phyloP scores from a whole-genome alignment of 2,888 invertebrate genomes.

The Himalopsyche anomala region DNA sequence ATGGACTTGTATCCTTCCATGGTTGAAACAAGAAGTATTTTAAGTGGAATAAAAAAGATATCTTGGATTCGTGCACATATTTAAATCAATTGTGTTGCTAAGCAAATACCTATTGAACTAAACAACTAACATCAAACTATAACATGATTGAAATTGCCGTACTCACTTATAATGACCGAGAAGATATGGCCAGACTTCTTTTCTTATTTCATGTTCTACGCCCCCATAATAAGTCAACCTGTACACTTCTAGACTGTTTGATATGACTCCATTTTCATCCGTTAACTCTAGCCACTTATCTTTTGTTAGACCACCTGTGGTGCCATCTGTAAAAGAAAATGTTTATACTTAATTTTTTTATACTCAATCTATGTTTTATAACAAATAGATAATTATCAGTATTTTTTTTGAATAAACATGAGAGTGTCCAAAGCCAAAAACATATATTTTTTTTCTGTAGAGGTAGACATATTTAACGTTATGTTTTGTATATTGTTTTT shows the following conservation, averaged over 20 bases:
- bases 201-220: constrained; percentile 85
- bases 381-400: not conserved
- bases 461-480: not conserved
- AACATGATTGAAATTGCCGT: not conserved
- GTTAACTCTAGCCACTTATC: constrained; percentile 85
- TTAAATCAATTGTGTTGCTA: too few species aligned
- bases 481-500: not conserved
- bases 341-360: not conserved
- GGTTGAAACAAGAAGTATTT: too few species aligned
- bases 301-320: constrained; percentile 84
- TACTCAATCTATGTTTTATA: not conserved
- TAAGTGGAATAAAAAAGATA: too few species aligned
- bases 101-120: too few species aligned
- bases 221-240: constrained; percentile 92
- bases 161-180: constrained; percentile 86
- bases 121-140: not conserved
- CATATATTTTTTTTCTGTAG: too few species aligned
- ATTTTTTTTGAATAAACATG: not conserved
- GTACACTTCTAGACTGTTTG: constrained; percentile 85
- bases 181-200: constrained; percentile 92
- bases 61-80: too few species aligned
- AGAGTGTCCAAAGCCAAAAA: too few species aligned
- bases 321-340: constrained; percentile 73
- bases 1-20: too few species aligned
- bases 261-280: constrained; percentile 78